phyloP scores from a whole-genome alignment of 2,797 vertebrate genomes.

The Mus caroli region DNA sequence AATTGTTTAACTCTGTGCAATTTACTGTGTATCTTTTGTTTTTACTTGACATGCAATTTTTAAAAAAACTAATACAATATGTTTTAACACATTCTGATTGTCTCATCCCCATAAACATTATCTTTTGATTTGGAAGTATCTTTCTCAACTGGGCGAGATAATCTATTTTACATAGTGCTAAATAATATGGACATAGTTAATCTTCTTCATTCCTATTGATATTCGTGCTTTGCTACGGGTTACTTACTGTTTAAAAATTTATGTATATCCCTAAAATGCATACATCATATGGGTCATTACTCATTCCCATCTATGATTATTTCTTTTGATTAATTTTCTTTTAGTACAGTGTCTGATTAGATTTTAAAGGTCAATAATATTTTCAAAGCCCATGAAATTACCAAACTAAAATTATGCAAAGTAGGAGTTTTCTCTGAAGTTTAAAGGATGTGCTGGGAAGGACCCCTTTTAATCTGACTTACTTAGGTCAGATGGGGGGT shows the following conservation, averaged over 20 bases:
- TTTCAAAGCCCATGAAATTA: slow-evolving; percentile 35
- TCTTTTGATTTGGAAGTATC: slow-evolving; percentile 4
- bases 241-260: slow-evolving; percentile 28
- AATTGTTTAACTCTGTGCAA: not conserved
- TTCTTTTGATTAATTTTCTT: slow-evolving; percentile 48
- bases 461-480: not conserved
- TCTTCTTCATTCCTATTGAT: not conserved
- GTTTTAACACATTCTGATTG: not conserved
- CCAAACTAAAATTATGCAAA: slow-evolving; percentile 17
- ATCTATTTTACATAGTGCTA: not conserved
- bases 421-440: not conserved
- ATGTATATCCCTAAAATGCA: not conserved
- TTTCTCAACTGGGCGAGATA: slow-evolving; percentile 13
- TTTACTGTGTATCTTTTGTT: not conserved
- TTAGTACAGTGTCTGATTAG: slow-evolving; percentile 20
- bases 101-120: not conserved
- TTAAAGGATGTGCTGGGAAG: slow-evolving; percentile 3
- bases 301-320: not conserved
- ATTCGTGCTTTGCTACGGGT: not conserved
- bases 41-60: not conserved
- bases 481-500: not conserved
- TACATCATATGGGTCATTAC: not conserved
- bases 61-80: not conserved
- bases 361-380: slow-evolving; percentile 50
- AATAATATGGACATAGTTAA: not conserved